These are phyloP conservation scores for Latrodectus hesperus DNA, from an alignment of 2,888 invertebrate species.

Conservation along the genomic window DNA sequence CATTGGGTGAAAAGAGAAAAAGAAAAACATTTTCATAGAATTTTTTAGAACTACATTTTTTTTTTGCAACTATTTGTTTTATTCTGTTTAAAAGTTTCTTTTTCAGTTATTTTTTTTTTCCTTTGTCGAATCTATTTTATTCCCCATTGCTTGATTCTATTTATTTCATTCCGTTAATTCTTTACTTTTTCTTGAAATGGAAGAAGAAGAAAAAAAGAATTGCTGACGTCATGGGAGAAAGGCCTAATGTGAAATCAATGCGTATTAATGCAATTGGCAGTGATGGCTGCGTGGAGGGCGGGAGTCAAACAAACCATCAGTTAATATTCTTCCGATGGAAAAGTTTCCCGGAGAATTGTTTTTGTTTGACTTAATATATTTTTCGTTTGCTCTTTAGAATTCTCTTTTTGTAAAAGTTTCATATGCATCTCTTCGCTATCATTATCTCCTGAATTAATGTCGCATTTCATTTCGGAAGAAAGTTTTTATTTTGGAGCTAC, in stretches of 20 bases:
- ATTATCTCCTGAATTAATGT: neutral
- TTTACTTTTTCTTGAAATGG: neutral
- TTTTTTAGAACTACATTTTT: too few relatives aligned
- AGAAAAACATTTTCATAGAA: too few relatives aligned
- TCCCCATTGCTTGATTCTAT: too few relatives aligned
- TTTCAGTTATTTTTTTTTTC: too few relatives aligned
- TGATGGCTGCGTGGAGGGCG: neutral
- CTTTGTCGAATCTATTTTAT: too few relatives aligned
- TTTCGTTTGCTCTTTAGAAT: neutral
- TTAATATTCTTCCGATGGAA: slow-evolving; percentile 1
- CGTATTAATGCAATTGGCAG: slow-evolving; percentile 40
- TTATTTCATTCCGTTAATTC: too few relatives aligned
- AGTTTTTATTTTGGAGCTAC: too few relatives aligned
- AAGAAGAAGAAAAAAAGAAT: neutral
- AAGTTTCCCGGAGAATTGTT: neutral
- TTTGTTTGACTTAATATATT: neutral
- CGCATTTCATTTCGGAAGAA: too few relatives aligned
- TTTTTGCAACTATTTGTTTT: too few relatives aligned
- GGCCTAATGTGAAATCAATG: slow-evolving; percentile 59
- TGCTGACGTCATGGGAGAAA: too few relatives aligned
- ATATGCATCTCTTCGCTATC: neutral
- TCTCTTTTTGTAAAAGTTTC: neutral
- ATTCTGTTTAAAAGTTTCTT: too few relatives aligned
- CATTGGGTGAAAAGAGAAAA: too few relatives aligned
- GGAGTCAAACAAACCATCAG: slow-evolving; percentile 21